Evolutionary conservation across 1,140 invertebrate genomes (phyloP).

Genomic region (Hylyphantes graminicola): DNA sequence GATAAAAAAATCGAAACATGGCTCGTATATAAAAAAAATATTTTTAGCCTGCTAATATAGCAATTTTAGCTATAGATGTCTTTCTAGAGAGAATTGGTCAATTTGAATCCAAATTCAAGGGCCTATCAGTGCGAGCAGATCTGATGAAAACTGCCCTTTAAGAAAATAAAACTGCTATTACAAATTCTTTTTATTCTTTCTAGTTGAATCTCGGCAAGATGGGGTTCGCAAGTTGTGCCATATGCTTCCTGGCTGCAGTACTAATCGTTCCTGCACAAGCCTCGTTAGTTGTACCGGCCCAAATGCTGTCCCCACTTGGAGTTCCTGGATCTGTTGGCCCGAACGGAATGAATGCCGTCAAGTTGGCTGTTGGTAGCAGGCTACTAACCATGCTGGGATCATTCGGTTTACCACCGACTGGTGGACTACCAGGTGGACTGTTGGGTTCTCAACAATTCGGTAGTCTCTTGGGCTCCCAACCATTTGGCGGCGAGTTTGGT

Average conservation of each 20-base stretch:
- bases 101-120: no score
- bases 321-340: slow-evolving; percentile 17
- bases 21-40: no score
- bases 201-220: neutral
- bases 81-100: no score
- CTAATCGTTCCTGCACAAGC: neutral
- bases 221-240: neutral
- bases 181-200: no score
- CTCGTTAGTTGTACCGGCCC: slow-evolving; percentile 15
- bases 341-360: slow-evolving; percentile 23
- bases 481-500: neutral
- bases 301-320: slow-evolving; percentile 36
- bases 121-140: no score
- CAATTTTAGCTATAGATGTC: no score
- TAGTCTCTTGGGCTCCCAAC: neutral
- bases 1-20: no score
- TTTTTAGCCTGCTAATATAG: no score
- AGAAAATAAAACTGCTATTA: no score
- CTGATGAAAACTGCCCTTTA: no score
- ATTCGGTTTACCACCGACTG: neutral
- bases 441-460: neutral
- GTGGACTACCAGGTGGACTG: slow-evolving; percentile 1
- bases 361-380: slow-evolving; percentile 29
- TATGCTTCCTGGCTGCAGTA: neutral
- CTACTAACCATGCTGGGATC: slow-evolving; percentile 35